A percentile compares a stretch with the other conserved stretches of the same genome.
phyloP scores from a whole-genome alignment of 2,113 vertebrate species.

The Chauna torquata region DNA sequence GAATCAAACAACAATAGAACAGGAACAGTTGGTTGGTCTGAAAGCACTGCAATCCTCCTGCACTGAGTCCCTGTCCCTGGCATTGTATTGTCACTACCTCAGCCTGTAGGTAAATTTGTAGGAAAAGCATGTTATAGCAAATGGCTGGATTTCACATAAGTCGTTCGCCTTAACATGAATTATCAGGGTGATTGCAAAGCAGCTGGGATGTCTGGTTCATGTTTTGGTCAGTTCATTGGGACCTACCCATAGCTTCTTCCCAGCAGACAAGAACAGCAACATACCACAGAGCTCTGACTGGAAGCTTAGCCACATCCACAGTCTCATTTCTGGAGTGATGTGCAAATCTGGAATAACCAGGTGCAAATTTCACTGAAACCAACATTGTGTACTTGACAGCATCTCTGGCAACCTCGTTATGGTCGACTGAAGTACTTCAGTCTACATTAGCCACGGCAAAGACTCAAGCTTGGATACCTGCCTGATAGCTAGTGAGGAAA shows the following conservation, averaged over 20 bases:
- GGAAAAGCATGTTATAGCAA: neutral
- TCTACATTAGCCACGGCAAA: neutral
- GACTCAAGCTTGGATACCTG: neutral
- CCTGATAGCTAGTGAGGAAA: neutral
- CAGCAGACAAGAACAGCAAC: neutral
- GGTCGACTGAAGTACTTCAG: neutral
- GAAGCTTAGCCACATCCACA: neutral
- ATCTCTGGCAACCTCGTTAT: neutral
- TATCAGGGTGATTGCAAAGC: neutral
- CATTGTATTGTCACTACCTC: neutral
- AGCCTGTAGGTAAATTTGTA: neutral
- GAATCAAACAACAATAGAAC: neutral
- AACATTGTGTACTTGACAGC: neutral
- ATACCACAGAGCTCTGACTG: neutral
- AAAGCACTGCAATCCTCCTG: neutral
- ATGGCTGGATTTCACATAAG: neutral
- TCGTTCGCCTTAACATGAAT: neutral
- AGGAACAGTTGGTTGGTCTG: neutral
- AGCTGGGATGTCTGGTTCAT: slow-evolving; percentile 30
- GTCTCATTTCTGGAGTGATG: neutral
- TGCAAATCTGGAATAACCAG: slow-evolving; percentile 44
- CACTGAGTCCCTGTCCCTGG: neutral
- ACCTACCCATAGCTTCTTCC: neutral
- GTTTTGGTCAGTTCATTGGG: slow-evolving; percentile 29
- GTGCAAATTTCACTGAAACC: slow-evolving; percentile 40